Percentiles rank a stretch among this genome's conserved stretches.
These are phyloP conservation scores for Platyura marginata DNA, from an alignment of 1,140 invertebrate species.

Conservation along the genomic window DNA sequence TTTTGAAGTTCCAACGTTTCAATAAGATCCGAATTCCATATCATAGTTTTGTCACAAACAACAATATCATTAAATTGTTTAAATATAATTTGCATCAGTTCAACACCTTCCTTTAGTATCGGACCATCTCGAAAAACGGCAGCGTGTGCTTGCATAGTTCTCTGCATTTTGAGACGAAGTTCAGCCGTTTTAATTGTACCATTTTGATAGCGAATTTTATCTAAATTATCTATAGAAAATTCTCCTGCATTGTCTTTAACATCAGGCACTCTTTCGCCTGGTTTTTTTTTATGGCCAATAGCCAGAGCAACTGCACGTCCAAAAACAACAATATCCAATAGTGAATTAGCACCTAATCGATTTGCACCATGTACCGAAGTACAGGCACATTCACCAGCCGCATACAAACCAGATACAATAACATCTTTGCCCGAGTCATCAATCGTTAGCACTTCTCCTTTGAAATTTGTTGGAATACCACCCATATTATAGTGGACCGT, in stretches of 20 bases:
- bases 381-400: conserved; percentile 50
- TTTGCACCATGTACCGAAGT: conserved; percentile 95
- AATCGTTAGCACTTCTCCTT: conserved; percentile 58
- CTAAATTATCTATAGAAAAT: conserved; percentile 73
- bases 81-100: conserved; percentile 42
- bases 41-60: conserved; percentile 40
- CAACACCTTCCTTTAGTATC: conserved; percentile 64
- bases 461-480: conserved; percentile 90
- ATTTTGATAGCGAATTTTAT: conserved; percentile 61
- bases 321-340: conserved; percentile 95
- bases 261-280: conserved; percentile 56
- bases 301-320: conserved; percentile 88
- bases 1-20: conserved; percentile 97
- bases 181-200: conserved; percentile 71
- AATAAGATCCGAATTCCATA: conserved; percentile 96
- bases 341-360: conserved; percentile 90
- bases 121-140: conserved; percentile 92
- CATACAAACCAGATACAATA: conserved; percentile 51
- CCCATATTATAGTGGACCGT: conserved; percentile 99
- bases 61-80: conserved; percentile 46
- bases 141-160: conserved; percentile 93
- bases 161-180: conserved; percentile 87
- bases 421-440: conserved; percentile 38
- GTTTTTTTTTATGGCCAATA: conserved; percentile 68
- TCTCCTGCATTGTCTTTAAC: conserved; percentile 79